Base-by-base conservation (phyloP, 1,140 invertebrate genomes). In the Kradibia gibbosae region DNA sequence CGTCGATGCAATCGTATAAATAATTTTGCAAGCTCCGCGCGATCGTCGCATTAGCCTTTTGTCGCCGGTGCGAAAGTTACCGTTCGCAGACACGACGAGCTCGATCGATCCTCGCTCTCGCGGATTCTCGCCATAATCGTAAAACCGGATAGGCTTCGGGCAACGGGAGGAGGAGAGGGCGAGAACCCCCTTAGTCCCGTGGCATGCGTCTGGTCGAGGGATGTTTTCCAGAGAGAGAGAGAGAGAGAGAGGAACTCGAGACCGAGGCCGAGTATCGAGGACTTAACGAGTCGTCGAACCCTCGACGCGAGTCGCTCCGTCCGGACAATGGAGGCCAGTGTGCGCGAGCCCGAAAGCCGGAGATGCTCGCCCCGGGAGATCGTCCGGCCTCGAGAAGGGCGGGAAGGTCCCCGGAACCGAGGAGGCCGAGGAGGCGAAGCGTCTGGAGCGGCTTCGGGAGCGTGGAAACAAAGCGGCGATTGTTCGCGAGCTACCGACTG, bases 391-490 rank as follows among this genome's bases (percentile, higher is more conserved):
- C 4, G 7, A 17, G 3, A 8, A 4, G 60, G 28, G 13, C 5
- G 20, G 17, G 10, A 1, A 1, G 60, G 36, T 36, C 28, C 39
- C 4, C 36, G 39, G 5, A 45, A 70, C 22, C 39, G 36, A 34
- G 15, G 70, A 72, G 15, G 70, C 7, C 4, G 25, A 28, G 42
- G 22, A 48, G 15, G 15, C 31, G 50, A 74, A 28, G 34, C 55
- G 57, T 34, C 39, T 7, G 55, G n/a, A 36, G 36, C 78, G 78
- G 36, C 22, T 50, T 50, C n/a, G 70, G 62, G 65, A 55, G 15
- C 71, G 39, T 55, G 79, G 75, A 50, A 83, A 82, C 83, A 84
- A 83, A 82, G 80, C 79, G 62, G 53, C 79, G 25, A 78, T 83
- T 82, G 80, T 82, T 78, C 50, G 39, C 62, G n/a, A 42, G 62